These are phyloP conservation scores for Todiramphus chloris DNA, from an alignment of 2,113 vertebrate species.

Conservation along the genomic window DNA sequence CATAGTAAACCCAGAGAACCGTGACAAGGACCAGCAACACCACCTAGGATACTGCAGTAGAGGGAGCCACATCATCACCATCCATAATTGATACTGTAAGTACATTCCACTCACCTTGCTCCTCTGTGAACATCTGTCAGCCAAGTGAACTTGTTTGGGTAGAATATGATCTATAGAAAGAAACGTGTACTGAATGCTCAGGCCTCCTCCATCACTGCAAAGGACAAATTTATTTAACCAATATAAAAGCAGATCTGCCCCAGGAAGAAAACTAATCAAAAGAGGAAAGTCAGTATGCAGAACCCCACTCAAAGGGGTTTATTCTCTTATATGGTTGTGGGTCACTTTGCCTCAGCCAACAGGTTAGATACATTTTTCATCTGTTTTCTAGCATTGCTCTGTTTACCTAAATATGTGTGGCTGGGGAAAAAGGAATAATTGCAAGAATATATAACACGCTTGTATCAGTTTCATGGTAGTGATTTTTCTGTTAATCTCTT, in stretches of 20 bases:
- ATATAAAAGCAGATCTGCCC: neutral
- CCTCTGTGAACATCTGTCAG: neutral
- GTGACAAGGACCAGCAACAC: neutral
- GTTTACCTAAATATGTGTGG: neutral
- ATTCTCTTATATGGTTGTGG: neutral
- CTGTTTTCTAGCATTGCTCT: neutral
- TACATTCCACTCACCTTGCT: neutral
- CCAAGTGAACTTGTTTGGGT: neutral
- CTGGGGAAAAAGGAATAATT: neutral
- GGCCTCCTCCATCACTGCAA: neutral
- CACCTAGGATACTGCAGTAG: neutral
- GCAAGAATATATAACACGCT: neutral
- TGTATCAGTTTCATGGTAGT: neutral
- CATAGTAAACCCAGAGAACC: neutral
- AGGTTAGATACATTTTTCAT: neutral
- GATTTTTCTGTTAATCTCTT: neutral
- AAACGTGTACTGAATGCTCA: neutral
- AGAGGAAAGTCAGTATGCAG: neutral
- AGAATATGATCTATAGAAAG: neutral
- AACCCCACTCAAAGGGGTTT: neutral
- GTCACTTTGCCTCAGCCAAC: neutral
- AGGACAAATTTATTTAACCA: neutral
- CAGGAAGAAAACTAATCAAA: neutral
- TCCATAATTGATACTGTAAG: neutral
- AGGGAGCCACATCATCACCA: conserved; percentile 45